Base-by-base conservation (phyloP, 2,113 vertebrate genomes). In the Osmerus mordax region DNA sequence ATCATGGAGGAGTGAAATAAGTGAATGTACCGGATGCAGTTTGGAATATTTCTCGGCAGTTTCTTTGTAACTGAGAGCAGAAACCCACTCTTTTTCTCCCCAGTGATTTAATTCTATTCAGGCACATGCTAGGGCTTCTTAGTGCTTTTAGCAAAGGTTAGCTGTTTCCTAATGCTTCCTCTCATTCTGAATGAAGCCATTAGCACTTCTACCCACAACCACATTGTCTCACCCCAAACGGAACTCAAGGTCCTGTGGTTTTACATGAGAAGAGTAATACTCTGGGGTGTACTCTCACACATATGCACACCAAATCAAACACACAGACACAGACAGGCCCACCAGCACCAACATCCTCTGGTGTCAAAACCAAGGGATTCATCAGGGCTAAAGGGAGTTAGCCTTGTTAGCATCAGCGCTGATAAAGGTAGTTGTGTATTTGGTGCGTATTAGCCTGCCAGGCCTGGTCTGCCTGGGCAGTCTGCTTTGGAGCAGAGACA, bases 121-220 rank as follows among this genome's bases (percentile, higher is more conserved):
- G 14, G 68, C 74, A 54, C 16, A 56, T 72, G 53, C 78, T 70
- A 71, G 70, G 29, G 58, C 73, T 79, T 58, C 72, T 73, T 76
- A 75, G 65, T 83, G 65, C 69, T 69, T 65, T 73, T 71, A 76
- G 67, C 70, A 41, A 47, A 28, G 69, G 69, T 63, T 75, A 63
- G 87, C 78, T 81, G 72, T 66, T 84, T 81, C 84, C 78, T 83
- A 65, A 74, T 80, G 73, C 87, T 90, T 90, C 88, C 87, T 87
- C 85, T 79, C 78, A 29, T 61, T 86, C 76, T 81, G 76, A 83
- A 78, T 81, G 80, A 73, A 78, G 72, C 87, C 87, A 80, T 88
- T 76, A 72, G 81, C 78, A 78, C 76, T 84, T 80, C 84, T 85
- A 73, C 78, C 81, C 12, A 14, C 81, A 55, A 52, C 80, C 84